Evolutionary conservation across 2,113 vertebrate genomes (phyloP), one percentile per base, ranked within the genome.

Genomic region (Leptodactylus fuscus): DNA sequence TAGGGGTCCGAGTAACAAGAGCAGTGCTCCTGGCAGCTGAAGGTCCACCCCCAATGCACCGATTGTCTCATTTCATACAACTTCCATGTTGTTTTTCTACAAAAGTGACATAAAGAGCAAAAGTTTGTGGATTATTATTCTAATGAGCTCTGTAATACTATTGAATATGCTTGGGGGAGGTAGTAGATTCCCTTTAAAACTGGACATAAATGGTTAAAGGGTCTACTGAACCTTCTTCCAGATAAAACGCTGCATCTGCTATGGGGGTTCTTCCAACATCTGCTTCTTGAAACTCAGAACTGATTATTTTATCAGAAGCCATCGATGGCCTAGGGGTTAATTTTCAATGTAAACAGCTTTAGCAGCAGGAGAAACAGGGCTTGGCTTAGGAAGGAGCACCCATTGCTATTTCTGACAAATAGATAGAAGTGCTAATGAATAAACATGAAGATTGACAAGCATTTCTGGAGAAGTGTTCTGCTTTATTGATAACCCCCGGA

Each of bases 281-380:
- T 69, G 65, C 32, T 27, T 22, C 32, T 38, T 69, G 18, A 51
- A 46, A 41, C 38, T 24, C 38, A 73, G 38, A 73, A 46, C 22
- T 44, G 70, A 73, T 73, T 46, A 73, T 73, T 44, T 73, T 73
- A 73, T 46, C 38, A 44, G 70, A n/a, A 73, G 70, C 38, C 7
- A 15, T 24, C 8, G 0, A 38, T 69, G 62, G 65, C 65, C 65
- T 34, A 44, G 5, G 70, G 70, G 38, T 73, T 73, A 11, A 73
- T 73, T 73, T 46, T 46, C 36, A 46, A 73, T 36, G 38, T 73
- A 73, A 73, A 73, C 70, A 73, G 32, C 65, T 69, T 22, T 36
- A 69, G 65, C 65, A 69, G 65, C 32, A 11, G 65, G 65, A 36
- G 38, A 46, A 73, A 41, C 5, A 41, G 70, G 36, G 70, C 12